Percentiles rank a stretch among this genome's conserved stretches.
These are phyloP conservation scores for Teinopalpus imperialis DNA, from an alignment of 2,888 invertebrate species.

Conservation along the genomic window DNA sequence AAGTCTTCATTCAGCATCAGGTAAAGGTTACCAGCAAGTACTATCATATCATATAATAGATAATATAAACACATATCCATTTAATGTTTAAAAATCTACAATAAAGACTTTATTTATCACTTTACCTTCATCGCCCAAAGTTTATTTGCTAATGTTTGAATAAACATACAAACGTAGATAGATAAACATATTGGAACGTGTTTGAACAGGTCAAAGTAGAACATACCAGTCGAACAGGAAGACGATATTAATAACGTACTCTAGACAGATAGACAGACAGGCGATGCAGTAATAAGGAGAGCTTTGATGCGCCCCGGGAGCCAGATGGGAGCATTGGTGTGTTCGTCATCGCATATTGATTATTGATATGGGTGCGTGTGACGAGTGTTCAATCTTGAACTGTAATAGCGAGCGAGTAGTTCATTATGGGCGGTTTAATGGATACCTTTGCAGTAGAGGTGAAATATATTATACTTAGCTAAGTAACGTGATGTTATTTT, in stretches of 20 bases:
- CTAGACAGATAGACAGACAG: slow-evolving; percentile 34
- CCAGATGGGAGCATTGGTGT: slow-evolving; percentile 25
- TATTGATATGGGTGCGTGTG: slow-evolving; percentile 8
- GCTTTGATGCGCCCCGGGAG: slow-evolving; percentile 33
- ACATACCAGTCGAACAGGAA: slow-evolving; percentile 25
- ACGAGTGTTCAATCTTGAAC: background rate
- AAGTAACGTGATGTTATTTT: too few relatives aligned
- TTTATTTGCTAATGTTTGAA: too few relatives aligned
- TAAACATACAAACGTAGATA: too few relatives aligned
- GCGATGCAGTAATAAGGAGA: slow-evolving; percentile 32
- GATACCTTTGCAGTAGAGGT: background rate
- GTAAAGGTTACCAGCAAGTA: too few relatives aligned
- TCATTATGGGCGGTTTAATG: background rate
- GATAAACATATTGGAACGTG: too few relatives aligned
- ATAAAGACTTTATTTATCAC: too few relatives aligned
- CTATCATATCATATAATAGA: too few relatives aligned
- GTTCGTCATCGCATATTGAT: slow-evolving; percentile 18
- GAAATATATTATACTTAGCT: too few relatives aligned
- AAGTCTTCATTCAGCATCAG: too few relatives aligned
- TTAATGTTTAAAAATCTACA: too few relatives aligned
- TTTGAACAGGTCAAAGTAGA: slow-evolving; percentile 23
- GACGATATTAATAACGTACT: slow-evolving; percentile 40
- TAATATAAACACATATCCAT: too few relatives aligned
- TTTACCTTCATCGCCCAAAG: too few relatives aligned
- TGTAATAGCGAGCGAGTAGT: background rate